Percentiles rank a stretch among this genome's conserved stretches.
phyloP scores from a whole-genome alignment of 1,140 invertebrate genomes.

The Penaeus japonicus region DNA sequence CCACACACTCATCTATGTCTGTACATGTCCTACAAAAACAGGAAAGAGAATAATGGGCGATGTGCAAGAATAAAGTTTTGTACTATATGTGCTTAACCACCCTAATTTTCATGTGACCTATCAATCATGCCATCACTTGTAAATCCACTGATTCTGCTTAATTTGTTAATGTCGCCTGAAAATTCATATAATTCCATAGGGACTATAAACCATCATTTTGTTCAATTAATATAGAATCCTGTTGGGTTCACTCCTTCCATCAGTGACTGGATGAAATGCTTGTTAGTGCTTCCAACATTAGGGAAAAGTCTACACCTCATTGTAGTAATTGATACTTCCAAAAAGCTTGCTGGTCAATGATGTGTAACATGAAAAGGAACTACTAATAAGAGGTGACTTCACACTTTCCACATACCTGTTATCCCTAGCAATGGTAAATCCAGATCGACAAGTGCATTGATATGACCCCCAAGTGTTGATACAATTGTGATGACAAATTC shows the following conservation, averaged over 20 bases:
- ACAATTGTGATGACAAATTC: constrained; percentile 84
- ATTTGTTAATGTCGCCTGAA: too few species aligned
- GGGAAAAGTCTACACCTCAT: too few species aligned
- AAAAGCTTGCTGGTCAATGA: neutral
- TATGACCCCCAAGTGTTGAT: constrained; percentile 84
- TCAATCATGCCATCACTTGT: too few species aligned
- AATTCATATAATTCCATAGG: too few species aligned
- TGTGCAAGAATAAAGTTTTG: neutral
- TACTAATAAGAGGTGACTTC: neutral
- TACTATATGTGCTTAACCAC: neutral
- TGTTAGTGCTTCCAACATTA: too few species aligned
- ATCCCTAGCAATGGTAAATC: constrained; percentile 76
- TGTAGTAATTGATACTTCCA: too few species aligned
- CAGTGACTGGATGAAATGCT: too few species aligned
- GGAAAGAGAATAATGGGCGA: neutral
- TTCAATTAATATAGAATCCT: too few species aligned
- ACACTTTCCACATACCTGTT: constrained; percentile 65
- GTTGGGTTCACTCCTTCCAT: too few species aligned
- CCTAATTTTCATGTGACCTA: too few species aligned
- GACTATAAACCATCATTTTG: too few species aligned
- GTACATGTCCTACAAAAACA: constrained; percentile 70
- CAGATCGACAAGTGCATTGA: constrained; percentile 77
- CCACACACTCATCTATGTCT: constrained; percentile 88
- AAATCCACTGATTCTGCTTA: too few species aligned
- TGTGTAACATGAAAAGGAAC: constrained; percentile 39